phyloP scores from a whole-genome alignment of 2,888 invertebrate genomes.

The Hirtodrosophila duncani region DNA sequence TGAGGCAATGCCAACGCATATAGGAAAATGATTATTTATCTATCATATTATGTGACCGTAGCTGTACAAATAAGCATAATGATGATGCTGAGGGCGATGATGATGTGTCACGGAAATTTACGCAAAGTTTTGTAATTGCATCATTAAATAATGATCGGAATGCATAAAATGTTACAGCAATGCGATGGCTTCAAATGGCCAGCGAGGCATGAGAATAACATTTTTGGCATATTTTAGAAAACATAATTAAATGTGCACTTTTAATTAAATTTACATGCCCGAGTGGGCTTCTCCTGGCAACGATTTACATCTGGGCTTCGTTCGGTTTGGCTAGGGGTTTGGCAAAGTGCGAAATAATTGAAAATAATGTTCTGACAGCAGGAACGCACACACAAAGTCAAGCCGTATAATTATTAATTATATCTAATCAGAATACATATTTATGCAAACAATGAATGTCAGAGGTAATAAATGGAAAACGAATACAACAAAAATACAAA shows the following conservation, averaged over 20 bases:
- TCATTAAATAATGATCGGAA: conserved; percentile 31
- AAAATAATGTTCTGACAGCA: conserved; percentile 40
- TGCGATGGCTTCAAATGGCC: background rate
- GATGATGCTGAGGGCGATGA: conserved; percentile 3
- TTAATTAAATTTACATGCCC: conserved; percentile 63
- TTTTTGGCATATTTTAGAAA: conserved; percentile 27
- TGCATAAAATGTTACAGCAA: background rate
- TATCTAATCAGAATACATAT: conserved; percentile 45
- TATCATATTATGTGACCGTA: too few species aligned
- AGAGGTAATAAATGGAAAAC: conserved; percentile 3
- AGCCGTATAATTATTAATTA: conserved; percentile 60
- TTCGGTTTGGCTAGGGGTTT: background rate
- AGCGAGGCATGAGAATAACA: conserved; percentile 11
- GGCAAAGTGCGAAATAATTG: conserved; percentile 46
- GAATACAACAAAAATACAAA: too few species aligned
- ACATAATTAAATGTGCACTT: conserved; percentile 55
- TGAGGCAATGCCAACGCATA: conserved; percentile 23
- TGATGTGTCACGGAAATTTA: background rate
- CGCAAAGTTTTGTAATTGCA: conserved; percentile 16
- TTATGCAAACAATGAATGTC: conserved; percentile 19
- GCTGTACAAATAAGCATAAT: too few species aligned
- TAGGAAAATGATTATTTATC: conserved; percentile 20
- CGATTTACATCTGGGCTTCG: background rate
- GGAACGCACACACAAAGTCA: too few species aligned
- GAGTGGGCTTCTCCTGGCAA: conserved; percentile 15